Evolutionary conservation across 2,113 vertebrate species (phyloP).

Genomic region (Larimichthys polyactis): DNA sequence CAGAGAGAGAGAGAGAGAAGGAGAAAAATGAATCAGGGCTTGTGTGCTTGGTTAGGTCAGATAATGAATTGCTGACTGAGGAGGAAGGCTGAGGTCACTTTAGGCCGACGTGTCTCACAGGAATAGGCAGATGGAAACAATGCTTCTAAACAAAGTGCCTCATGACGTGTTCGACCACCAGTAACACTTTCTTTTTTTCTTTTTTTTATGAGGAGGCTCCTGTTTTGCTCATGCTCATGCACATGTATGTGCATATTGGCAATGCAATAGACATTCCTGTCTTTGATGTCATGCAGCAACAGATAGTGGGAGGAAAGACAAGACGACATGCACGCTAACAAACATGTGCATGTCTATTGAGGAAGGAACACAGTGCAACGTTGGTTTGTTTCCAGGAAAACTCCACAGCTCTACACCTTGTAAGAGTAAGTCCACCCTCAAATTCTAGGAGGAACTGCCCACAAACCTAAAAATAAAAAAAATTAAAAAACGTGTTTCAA

Average conservation of each 20-base stretch:
- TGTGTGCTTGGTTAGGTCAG: slow-evolving; percentile 85
- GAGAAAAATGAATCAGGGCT: slow-evolving; percentile 81
- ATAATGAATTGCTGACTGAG: slow-evolving; percentile 89
- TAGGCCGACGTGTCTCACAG: slow-evolving; percentile 55
- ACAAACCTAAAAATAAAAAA: too few species aligned
- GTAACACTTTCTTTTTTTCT: not conserved
- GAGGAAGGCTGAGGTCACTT: slow-evolving; percentile 55
- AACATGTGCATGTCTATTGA: not conserved
- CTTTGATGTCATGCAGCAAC: not conserved
- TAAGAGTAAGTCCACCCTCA: too few species aligned
- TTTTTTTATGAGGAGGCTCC: not conserved
- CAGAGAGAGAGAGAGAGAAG: slow-evolving; percentile 9
- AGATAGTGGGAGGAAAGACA: not conserved
- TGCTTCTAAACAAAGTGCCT: slow-evolving; percentile 3
- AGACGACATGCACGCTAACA: not conserved
- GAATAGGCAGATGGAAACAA: slow-evolving; percentile 34
- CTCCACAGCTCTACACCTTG: too few species aligned
- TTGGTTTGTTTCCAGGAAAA: too few species aligned
- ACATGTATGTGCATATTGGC: not conserved
- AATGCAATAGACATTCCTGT: not conserved
- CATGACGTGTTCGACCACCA: not conserved
- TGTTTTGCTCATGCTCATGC: not conserved
- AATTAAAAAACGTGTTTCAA: too few species aligned
- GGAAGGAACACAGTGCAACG: too few species aligned
- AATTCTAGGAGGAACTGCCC: too few species aligned